phyloP scores from a whole-genome alignment of 2,888 invertebrate species.

The Melanophora roralis region DNA sequence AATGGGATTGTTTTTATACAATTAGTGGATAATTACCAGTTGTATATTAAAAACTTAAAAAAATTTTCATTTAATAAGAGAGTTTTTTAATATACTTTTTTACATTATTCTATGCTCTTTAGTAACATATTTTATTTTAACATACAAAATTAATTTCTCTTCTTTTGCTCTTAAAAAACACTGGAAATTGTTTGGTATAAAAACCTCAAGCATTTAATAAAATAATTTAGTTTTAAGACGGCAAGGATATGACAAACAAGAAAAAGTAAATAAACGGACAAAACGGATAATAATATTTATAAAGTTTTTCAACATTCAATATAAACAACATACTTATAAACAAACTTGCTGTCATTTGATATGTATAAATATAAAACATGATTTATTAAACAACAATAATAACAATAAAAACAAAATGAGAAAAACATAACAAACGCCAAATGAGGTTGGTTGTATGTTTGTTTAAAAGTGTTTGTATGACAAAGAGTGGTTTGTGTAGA shows the following conservation, averaged over 20 bases:
- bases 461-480: not conserved
- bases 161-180: slow-evolving; percentile 2
- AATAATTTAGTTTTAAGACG: slow-evolving; percentile 47
- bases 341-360: not conserved
- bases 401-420: not conserved
- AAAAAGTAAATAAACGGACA: not conserved
- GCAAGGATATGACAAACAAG: slow-evolving; percentile 44
- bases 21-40: too few relatives aligned
- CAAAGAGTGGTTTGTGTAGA: not conserved
- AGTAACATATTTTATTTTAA: not conserved
- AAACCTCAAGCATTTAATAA: slow-evolving; percentile 1
- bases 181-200: slow-evolving; percentile 48
- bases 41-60: too few relatives aligned
- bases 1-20: too few relatives aligned
- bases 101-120: not conserved
- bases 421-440: slow-evolving; percentile 10
- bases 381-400: too few relatives aligned
- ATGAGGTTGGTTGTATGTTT: not conserved
- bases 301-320: too few relatives aligned
- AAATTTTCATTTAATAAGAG: too few relatives aligned
- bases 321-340: not conserved
- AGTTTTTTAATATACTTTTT: not conserved
- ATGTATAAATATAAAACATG: not conserved
- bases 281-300: not conserved
- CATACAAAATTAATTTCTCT: not conserved